These are phyloP conservation scores for Leptura quadrifasciata DNA, from an alignment of 2,888 invertebrate genomes.

Conservation along the genomic window DNA sequence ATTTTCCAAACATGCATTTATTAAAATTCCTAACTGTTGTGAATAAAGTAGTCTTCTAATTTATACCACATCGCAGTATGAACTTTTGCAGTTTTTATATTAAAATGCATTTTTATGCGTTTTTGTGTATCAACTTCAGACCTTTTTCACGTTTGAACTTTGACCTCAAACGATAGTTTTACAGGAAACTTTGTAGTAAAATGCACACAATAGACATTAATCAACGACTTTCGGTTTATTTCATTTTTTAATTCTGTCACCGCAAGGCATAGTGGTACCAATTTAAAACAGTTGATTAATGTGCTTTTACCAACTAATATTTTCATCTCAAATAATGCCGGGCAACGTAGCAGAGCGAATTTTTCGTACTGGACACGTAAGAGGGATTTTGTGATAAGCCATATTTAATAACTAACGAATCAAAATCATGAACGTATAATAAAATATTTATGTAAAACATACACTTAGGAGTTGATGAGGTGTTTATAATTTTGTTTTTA, in stretches of 20 bases:
- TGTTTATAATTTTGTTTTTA: too few relatives aligned
- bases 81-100: not conserved
- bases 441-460: too few relatives aligned
- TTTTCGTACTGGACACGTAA: not conserved
- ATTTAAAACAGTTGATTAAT: constrained; percentile 4
- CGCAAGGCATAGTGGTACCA: not conserved
- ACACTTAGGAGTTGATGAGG: too few relatives aligned
- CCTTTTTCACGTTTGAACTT: not conserved
- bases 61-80: too few relatives aligned
- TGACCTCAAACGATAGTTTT: not conserved
- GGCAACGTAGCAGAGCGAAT: not conserved
- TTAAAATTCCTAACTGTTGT: too few relatives aligned
- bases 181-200: not conserved
- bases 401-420: too few relatives aligned
- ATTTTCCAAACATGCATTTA: not conserved
- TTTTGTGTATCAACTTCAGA: not conserved
- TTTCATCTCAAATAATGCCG: not conserved
- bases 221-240: not conserved
- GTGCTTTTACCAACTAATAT: not conserved
- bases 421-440: too few relatives aligned
- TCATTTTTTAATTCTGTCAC: not conserved
- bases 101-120: not conserved
- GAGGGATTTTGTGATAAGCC: too few relatives aligned
- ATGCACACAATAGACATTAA: not conserved
- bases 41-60: too few relatives aligned